phyloP scores from a whole-genome alignment of 2,797 vertebrate species.

The Chaetophractus vellerosus region DNA sequence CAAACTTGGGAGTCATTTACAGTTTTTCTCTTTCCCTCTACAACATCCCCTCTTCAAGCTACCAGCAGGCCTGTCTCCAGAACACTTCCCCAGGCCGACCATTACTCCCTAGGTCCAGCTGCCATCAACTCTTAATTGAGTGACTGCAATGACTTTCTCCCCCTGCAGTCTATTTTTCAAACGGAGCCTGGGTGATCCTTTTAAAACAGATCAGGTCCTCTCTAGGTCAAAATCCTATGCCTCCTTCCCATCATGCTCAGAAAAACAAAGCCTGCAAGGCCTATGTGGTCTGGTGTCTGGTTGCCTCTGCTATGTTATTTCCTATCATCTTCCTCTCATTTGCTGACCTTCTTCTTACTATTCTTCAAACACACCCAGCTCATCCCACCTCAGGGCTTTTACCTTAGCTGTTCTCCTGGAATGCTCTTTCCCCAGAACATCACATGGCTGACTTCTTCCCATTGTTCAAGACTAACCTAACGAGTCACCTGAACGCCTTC shows the following conservation, averaged over 20 bases:
- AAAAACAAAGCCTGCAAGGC: slow-evolving; percentile 54
- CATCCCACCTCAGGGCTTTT: slow-evolving; percentile 66
- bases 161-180: background rate
- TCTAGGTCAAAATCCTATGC: slow-evolving; percentile 49
- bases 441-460: slow-evolving; percentile 17
- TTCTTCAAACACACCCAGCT: slow-evolving; percentile 52
- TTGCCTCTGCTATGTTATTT: slow-evolving; percentile 68
- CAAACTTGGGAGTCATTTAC: background rate
- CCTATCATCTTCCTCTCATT: slow-evolving; percentile 70
- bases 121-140: slow-evolving; percentile 4
- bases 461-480: slow-evolving; percentile 45
- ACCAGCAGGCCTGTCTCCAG: background rate
- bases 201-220: slow-evolving; percentile 32
- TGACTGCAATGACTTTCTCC: background rate
- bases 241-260: slow-evolving; percentile 26
- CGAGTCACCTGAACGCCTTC: slow-evolving; percentile 5
- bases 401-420: slow-evolving; percentile 63
- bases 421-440: slow-evolving; percentile 58
- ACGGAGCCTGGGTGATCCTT: slow-evolving; percentile 28
- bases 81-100: background rate
- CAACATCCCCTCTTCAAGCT: background rate
- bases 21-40: background rate
- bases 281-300: slow-evolving; percentile 47
- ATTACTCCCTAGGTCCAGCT: slow-evolving; percentile 2
- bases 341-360: slow-evolving; percentile 20